Percentiles rank a stretch among this genome's conserved stretches.
Evolutionary conservation across 2,113 vertebrate genomes (phyloP).

Genomic region (Gila orcuttii): DNA sequence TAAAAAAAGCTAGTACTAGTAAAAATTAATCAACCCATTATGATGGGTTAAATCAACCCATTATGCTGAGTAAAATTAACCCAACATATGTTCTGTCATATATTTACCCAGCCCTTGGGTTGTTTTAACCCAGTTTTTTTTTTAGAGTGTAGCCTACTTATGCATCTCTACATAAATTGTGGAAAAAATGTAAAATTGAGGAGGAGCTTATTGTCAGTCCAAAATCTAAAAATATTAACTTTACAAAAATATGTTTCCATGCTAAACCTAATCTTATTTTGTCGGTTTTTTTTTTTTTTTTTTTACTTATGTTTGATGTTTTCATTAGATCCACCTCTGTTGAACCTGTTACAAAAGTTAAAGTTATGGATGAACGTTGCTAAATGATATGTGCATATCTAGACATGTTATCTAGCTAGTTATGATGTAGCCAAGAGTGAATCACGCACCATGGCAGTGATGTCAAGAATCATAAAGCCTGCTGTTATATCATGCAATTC

Average conservation of each 20-base stretch:
- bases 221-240: not conserved
- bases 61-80: too few relatives aligned
- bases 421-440: not conserved
- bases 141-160: too few relatives aligned
- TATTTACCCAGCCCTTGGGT: too few relatives aligned
- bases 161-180: too few relatives aligned
- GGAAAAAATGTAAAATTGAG: not conserved
- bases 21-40: too few relatives aligned
- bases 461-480: slow-evolving; percentile 19
- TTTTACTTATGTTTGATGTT: not conserved
- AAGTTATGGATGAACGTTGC: not conserved
- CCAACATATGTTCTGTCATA: too few relatives aligned
- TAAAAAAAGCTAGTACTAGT: too few relatives aligned
- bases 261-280: not conserved
- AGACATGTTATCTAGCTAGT: not conserved
- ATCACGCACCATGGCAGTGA: slow-evolving; percentile 1
- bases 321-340: not conserved
- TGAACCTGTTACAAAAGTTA: not conserved
- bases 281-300: not conserved
- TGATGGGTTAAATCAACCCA: too few relatives aligned
- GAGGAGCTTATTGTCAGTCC: not conserved
- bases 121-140: too few relatives aligned
- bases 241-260: not conserved
- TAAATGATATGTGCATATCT: not conserved
- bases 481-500: slow-evolving; percentile 5